Percentiles rank a stretch among this genome's conserved stretches.
Evolutionary conservation across 1,140 invertebrate species (phyloP).

Genomic region (Macrobrachium rosenbergii): DNA sequence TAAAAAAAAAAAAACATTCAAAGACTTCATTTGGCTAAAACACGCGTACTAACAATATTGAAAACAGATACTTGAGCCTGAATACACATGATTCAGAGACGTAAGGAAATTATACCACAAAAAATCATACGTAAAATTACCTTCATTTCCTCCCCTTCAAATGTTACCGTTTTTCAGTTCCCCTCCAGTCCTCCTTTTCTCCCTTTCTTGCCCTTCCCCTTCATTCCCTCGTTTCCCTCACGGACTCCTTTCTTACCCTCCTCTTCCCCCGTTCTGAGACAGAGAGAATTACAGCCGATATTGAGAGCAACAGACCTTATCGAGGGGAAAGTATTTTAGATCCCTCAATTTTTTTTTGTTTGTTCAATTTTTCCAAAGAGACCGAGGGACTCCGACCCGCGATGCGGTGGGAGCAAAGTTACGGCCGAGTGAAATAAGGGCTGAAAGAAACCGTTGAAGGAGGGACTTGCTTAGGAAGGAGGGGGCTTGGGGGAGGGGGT

Average conservation of each 20-base stretch:
- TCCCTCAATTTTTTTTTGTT: constrained; percentile 5
- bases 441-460: not conserved
- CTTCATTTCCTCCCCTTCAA: no score
- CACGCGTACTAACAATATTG: no score
- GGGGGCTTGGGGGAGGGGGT: not conserved
- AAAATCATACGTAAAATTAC: no score
- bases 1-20: no score
- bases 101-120: no score
- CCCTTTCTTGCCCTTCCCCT: not conserved
- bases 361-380: constrained; percentile 9
- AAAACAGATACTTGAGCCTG: no score
- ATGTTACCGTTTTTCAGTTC: not conserved
- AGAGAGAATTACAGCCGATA: constrained; percentile 35
- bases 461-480: not conserved
- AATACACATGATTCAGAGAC: no score
- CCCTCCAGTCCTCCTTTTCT: not conserved
- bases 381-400: not conserved
- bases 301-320: constrained; percentile 50
- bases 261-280: no score
- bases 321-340: constrained; percentile 30
- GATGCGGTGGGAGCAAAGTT: not conserved
- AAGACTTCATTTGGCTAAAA: no score
- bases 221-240: no score
- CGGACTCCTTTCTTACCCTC: not conserved
- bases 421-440: not conserved